phyloP scores from a whole-genome alignment of 2,888 invertebrate genomes.

The Keiferia lycopersicella region DNA sequence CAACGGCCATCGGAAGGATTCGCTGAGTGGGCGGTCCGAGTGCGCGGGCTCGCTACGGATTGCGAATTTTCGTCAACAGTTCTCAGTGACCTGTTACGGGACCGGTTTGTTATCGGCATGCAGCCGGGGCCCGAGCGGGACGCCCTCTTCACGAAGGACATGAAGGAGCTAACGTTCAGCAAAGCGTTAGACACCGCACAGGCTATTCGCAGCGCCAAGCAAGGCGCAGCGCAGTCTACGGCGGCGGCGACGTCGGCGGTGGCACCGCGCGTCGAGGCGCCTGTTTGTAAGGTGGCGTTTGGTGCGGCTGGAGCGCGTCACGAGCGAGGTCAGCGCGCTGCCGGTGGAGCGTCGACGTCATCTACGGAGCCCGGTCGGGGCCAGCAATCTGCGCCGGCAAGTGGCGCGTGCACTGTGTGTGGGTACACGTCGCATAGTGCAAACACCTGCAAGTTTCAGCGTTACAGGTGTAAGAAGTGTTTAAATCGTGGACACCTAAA shows the following conservation, averaged over 20 bases:
- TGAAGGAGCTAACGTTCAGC: slow-evolving; percentile 9
- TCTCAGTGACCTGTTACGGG: background rate
- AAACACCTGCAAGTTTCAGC: slow-evolving; percentile 20
- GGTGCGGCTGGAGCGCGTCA: background rate
- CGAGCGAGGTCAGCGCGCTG: slow-evolving; percentile 14
- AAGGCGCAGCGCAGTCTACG: slow-evolving; percentile 1
- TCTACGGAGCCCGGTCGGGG: background rate
- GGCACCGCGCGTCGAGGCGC: slow-evolving; percentile 23
- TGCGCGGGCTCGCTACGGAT: slow-evolving; percentile 9
- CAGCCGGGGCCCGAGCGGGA: slow-evolving; percentile 4
- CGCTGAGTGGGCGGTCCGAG: slow-evolving; percentile 10
- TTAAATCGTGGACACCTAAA: slow-evolving; percentile 20
- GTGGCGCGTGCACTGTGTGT: slow-evolving; percentile 17
- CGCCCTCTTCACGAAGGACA: slow-evolving; percentile 21
- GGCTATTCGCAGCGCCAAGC: slow-evolving; percentile 24
- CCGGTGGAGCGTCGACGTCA: slow-evolving; percentile 11
- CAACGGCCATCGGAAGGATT: background rate
- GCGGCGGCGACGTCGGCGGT: background rate
- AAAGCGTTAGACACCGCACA: slow-evolving; percentile 23
- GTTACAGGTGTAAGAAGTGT: slow-evolving; percentile 21
- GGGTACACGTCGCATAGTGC: background rate
- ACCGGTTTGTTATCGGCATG: slow-evolving; percentile 10
- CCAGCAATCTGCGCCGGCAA: background rate
- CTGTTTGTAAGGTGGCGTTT: background rate
- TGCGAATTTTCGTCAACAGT: background rate